These are phyloP conservation scores for Notodromas monacha DNA, from an alignment of 2,888 invertebrate genomes.

Conservation along the genomic window DNA sequence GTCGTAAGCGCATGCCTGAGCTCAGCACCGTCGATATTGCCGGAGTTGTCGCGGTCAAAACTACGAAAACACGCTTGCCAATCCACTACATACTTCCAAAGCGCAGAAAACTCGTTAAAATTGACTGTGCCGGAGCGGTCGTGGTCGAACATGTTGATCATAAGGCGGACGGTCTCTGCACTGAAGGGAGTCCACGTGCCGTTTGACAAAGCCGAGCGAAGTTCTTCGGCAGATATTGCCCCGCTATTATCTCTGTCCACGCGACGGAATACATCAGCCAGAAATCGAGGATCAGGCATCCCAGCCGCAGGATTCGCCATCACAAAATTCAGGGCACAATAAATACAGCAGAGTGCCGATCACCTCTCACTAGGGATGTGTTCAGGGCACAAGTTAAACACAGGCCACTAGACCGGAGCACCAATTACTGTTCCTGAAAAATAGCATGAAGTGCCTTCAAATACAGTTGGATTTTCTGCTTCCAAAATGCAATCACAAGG, in stretches of 20 bases:
- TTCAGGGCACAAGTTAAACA: too few relatives aligned
- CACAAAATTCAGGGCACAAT: too few relatives aligned
- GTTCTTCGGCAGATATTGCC: not conserved
- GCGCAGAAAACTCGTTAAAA: conserved; percentile 72
- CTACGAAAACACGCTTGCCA: conserved; percentile 86
- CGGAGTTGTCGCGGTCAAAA: conserved; percentile 22
- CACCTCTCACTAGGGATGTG: too few relatives aligned
- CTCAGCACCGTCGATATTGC: conserved; percentile 66
- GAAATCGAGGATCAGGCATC: too few relatives aligned
- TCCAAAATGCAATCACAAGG: too few relatives aligned
- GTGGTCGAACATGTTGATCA: conserved; percentile 51
- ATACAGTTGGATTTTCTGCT: too few relatives aligned
- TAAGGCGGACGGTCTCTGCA: not conserved
- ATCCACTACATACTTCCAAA: conserved; percentile 93
- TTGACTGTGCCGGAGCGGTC: conserved; percentile 57
- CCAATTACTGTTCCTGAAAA: too few relatives aligned
- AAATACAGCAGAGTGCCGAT: too few relatives aligned
- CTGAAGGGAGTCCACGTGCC: not conserved
- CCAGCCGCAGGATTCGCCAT: too few relatives aligned
- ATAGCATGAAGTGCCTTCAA: too few relatives aligned
- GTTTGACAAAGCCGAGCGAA: not conserved
- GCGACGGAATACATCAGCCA: too few relatives aligned
- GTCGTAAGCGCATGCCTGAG: conserved; percentile 53
- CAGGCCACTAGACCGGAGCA: too few relatives aligned
- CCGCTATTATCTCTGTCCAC: conserved; percentile 1